Conservation (phyloP, 2,113 vertebrate species). For the Nothocercus julius region DNA sequence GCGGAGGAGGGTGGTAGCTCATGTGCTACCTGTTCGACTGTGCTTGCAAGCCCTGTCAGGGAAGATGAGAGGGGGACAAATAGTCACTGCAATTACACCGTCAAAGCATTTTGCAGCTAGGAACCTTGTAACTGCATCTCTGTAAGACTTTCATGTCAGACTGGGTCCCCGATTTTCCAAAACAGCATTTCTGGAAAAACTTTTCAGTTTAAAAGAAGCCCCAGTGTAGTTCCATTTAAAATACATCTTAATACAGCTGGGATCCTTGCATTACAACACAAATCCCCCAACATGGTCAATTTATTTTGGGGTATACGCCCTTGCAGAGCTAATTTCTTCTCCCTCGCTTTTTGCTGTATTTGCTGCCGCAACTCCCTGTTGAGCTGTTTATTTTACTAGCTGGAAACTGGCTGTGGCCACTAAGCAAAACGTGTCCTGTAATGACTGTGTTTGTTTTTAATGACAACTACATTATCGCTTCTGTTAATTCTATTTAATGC, state of each 20-base stretch:
- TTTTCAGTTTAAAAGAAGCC: neutral
- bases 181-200: neutral
- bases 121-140: neutral
- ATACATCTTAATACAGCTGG: neutral
- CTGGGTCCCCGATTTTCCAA: neutral
- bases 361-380: neutral
- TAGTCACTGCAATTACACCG: neutral
- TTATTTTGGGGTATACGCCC: neutral
- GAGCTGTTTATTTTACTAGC: neutral
- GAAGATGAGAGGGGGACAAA: neutral
- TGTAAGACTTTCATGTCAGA: neutral
- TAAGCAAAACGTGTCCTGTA: neutral
- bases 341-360: neutral
- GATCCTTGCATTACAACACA: neutral
- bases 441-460: neutral
- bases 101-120: neutral
- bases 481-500: neutral
- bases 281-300: neutral
- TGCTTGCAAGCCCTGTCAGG: accelerated
- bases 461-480: neutral
- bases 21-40: accelerated
- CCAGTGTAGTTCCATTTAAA: neutral
- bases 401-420: neutral
- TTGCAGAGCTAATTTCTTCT: neutral
- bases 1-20: neutral